Base-by-base conservation (phyloP, 2,888 invertebrate genomes). In the Sinohyriopsis cumingii region DNA sequence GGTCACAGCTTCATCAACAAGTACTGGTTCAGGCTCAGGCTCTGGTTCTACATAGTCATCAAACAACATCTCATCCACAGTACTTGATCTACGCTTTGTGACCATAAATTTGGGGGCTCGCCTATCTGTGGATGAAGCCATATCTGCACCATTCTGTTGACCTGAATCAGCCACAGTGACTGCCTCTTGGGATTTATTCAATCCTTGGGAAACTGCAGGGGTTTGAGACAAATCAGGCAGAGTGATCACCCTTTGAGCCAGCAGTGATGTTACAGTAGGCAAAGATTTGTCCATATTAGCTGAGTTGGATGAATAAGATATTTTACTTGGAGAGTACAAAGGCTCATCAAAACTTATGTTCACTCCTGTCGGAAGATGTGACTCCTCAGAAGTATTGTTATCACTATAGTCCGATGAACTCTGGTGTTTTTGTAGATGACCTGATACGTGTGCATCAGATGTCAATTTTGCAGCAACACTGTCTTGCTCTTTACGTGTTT, bases 31-130 rank as follows among this genome's bases (percentile, higher is more conserved):
- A 7, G 56, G 70, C 60, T 69, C 73, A 9, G 69, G 71, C 24
- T 79, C 79, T 1, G 81, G 83, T 55, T 82, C 79, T 25, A 84
- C 81, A 69, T 85, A 87, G 69, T 86, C 86, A 77, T 87, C 86
- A 75, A 86, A 87, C 56, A 87, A 76, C 84, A 87, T 84, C 72
- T 87, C 86, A 66, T 87, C 86, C 24, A 87, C 84, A 0, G 86
- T 87, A 72, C 86, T 87, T 22, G 86, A 87, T 15, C 86, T 71
- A 12, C 86, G 79, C 63, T 84, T 84, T 28, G 79, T 79, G 19
- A 79, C 69, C 54, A 81, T 79, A 65, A 83, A 79, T 62, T 78
- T 82, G 12, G 84, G 84, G 3, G 84, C 80, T 67, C 75, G 45
- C 45, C 45, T 15, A 45, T 68, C 45, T 15, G 45, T 45, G 45